A percentile compares a stretch with the other conserved stretches of the same genome.
Conservation (phyloP, 2,888 invertebrate genomes). For the Cerastis rubricosa region DNA sequence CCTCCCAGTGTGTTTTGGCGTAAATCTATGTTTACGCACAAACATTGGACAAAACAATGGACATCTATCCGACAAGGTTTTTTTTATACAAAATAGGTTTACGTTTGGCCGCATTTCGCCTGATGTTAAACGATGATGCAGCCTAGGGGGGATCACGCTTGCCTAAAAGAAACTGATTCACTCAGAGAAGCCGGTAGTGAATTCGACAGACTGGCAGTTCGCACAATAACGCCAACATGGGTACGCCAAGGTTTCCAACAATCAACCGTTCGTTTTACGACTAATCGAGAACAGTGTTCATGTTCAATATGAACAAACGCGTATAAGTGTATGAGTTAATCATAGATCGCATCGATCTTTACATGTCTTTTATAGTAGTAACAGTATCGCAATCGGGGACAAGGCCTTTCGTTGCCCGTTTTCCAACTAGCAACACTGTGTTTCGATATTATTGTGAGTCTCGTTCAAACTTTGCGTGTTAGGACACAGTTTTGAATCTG, state of each 20-base stretch:
- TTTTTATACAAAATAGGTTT: no score
- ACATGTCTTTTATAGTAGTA: slow-evolving; percentile 62
- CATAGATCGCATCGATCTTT: slow-evolving; percentile 61
- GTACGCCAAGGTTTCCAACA: slow-evolving; percentile 14
- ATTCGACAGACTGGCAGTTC: no score
- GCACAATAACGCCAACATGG: no score
- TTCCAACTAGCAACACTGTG: slow-evolving; percentile 56
- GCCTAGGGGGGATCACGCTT: no score
- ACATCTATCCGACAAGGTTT: neutral
- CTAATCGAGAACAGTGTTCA: slow-evolving; percentile 35
- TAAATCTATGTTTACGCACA: neutral
- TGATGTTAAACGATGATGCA: no score
- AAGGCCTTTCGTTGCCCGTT: slow-evolving; percentile 62
- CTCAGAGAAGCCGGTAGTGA: no score
- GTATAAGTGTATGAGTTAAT: slow-evolving; percentile 48
- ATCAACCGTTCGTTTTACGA: slow-evolving; percentile 16
- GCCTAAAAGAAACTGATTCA: no score
- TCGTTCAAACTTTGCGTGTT: slow-evolving; percentile 21
- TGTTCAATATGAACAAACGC: slow-evolving; percentile 43
- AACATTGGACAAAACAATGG: neutral
- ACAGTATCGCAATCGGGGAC: slow-evolving; percentile 61
- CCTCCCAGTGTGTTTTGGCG: neutral
- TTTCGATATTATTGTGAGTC: slow-evolving; percentile 36
- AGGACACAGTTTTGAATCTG: slow-evolving; percentile 21
- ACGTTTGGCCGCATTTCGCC: no score